Base-by-base conservation (phyloP, 2,888 invertebrate species). In the Andrena praecox region DNA sequence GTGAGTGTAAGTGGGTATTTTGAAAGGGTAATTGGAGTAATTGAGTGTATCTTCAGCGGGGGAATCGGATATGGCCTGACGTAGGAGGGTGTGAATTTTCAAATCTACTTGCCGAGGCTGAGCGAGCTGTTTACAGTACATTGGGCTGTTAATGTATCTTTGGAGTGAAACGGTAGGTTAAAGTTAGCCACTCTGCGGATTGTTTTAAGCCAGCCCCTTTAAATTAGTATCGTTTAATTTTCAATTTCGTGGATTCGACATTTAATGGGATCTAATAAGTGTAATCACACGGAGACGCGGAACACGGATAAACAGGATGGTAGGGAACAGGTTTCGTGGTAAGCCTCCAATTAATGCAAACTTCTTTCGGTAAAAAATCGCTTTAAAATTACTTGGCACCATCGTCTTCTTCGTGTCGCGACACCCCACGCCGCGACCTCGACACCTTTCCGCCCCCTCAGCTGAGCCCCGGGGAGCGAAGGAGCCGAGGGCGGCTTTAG, bases 331-430 rank as follows among this genome's bases (percentile, higher is more conserved):
- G 80, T 84, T 83, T 89, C 84, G 81, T n/a, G 24, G 83, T 87
- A 89, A 91, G 87, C 86, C 85, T 86, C 88, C 91, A 89, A 92
- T 92, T 92, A 92, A 91, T 87, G 90, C 89, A 90, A 91, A 91
- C 91, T 90, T 90, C 88, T 89, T 90, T 90, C 80, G 85, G 87
- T 86, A 89, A 90, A 92, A 56, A 91, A 92, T 90, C 90, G 89
- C 87, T 92, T 92, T 90, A 89, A 90, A 91, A 91, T 92, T 89
- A 89, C 87, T 92, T 87, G 87, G 85, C 85, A 86, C 89, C 85
- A 82, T 84, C 87, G 74, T 75, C 72, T 56, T 75, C 69, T 56
- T 66, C 56, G 76, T 77, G 66, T 48, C 62, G 71, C 56, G 69
- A 48, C 76, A 75, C 71, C 77, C 73, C 60, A 64, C 69, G 68